Conservation (phyloP, 2,888 invertebrate species). For the Drosophila fungiperda region DNA sequence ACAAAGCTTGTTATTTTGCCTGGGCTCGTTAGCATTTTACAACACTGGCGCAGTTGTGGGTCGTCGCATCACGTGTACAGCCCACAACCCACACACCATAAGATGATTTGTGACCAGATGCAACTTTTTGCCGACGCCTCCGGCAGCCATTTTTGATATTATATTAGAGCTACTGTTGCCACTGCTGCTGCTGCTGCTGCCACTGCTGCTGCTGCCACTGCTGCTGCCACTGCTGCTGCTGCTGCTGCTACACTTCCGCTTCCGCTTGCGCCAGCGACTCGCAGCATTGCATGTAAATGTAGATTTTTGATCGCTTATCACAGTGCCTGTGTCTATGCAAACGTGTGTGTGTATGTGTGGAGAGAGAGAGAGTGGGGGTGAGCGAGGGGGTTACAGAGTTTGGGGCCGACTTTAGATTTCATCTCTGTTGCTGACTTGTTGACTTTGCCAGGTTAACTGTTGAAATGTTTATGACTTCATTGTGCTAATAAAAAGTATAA, state of each 20-base stretch:
- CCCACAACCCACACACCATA: slow-evolving; percentile 15
- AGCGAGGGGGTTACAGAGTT: neutral
- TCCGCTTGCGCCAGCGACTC: slow-evolving; percentile 61
- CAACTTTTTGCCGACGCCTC: slow-evolving; percentile 75
- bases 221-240: slow-evolving; percentile 45
- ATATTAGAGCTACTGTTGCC: slow-evolving; percentile 65
- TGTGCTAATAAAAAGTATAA: slow-evolving; percentile 76
- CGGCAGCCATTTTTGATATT: slow-evolving; percentile 80
- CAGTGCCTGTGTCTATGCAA: slow-evolving; percentile 12
- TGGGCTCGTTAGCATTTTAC: slow-evolving; percentile 77
- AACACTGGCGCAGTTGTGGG: slow-evolving; percentile 69
- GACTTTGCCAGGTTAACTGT: slow-evolving; percentile 73
- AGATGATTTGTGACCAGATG: slow-evolving; percentile 78
- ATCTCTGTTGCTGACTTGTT: slow-evolving; percentile 79
- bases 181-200: slow-evolving; percentile 12
- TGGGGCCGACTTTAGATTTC: slow-evolving; percentile 68
- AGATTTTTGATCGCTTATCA: slow-evolving; percentile 75
- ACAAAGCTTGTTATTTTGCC: slow-evolving; percentile 70
- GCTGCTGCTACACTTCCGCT: slow-evolving; percentile 69
- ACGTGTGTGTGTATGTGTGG: slow-evolving; percentile 9
- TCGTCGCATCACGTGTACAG: slow-evolving; percentile 40
- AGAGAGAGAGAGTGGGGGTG: neutral
- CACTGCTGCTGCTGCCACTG: slow-evolving; percentile 63
- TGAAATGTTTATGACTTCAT: slow-evolving; percentile 80
- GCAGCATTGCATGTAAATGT: slow-evolving; percentile 77